These are phyloP conservation scores for Saccostrea glomerata DNA, from an alignment of 1,140 invertebrate species.

Conservation along the genomic window DNA sequence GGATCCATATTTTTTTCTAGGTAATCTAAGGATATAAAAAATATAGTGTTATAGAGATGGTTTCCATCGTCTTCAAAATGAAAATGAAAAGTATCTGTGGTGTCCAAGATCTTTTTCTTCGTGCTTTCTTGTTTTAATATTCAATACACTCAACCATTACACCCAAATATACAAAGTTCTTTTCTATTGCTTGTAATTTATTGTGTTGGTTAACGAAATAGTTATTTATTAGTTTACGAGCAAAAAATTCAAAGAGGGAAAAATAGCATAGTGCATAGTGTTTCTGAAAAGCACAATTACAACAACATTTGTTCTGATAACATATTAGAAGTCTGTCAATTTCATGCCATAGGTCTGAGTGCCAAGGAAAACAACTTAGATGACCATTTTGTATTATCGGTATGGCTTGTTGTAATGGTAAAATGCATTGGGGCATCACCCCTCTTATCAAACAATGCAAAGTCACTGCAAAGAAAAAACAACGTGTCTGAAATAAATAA, in stretches of 20 bases:
- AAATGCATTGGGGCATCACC: not conserved
- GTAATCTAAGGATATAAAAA: too few relatives aligned
- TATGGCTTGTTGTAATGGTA: not conserved
- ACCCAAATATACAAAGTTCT: too few relatives aligned
- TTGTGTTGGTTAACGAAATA: too few relatives aligned
- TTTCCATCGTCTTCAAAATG: too few relatives aligned
- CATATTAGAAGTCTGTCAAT: not conserved
- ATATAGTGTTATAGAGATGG: too few relatives aligned
- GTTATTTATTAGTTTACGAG: too few relatives aligned
- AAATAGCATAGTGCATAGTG: not conserved
- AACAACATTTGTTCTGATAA: not conserved
- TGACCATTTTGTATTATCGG: not conserved
- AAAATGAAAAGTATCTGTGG: too few relatives aligned
- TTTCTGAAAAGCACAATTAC: not conserved
- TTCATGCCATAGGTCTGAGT: not conserved
- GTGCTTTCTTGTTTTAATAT: too few relatives aligned
- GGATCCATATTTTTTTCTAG: too few relatives aligned
- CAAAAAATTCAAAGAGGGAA: not conserved
- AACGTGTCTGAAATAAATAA: not conserved
- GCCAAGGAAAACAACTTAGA: slow-evolving; percentile 16
- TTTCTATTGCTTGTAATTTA: too few relatives aligned
- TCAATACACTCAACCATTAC: too few relatives aligned
- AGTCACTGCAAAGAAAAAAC: slow-evolving; percentile 18
- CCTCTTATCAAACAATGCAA: not conserved
- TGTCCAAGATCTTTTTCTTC: too few relatives aligned